Base-by-base conservation (phyloP, 2,888 invertebrate species). In the Aromia moschata region DNA sequence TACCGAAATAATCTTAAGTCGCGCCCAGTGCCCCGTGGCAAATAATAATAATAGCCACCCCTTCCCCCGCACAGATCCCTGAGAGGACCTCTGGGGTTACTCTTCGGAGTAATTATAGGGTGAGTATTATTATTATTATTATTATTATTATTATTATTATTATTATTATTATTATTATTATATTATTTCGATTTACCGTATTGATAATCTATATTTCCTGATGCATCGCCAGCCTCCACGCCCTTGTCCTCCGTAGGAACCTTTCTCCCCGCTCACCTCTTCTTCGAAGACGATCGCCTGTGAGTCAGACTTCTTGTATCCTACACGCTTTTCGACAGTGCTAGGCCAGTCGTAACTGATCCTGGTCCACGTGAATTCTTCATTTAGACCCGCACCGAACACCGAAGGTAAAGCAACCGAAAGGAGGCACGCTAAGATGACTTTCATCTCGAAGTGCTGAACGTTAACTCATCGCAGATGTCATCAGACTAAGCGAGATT, bases 291-390 rank as follows among this genome's bases (percentile, higher is more conserved):
- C 44, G 5, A 53, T 53, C 1, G 18, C 43, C 25, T 41, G 40
- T 3, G 20, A 14, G 11, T 46, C 17, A 5, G 9, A 5, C 9
- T 25, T 25, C 25, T 25, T 25, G 4, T 25, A 5, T 25, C 9
- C 5, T 9, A 25, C 12, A 16, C 38, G 25, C 4, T 25, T 37
- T 17, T 37, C 44, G 12, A 49, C 41, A 20, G 52, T 57, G 18
- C 51, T 53, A 2, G 70, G 69, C 70, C 72, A 71, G 12, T 51
- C 69, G 55, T 77, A 80, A 56, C 59, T 73, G 17, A 80, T 74
- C 49, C 79, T 71, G 12, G 75, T 75, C 80, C 80, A 80, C 0
- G 78, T 74, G 60, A 80, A 80, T 64, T 78, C 78, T 67, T 80
- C 79, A 17, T 70, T 74, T 37, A 80, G 60, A 2, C 77, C 78